Evolutionary conservation across 2,888 invertebrate species (phyloP).

Genomic region (Ctenicera cuprea): DNA sequence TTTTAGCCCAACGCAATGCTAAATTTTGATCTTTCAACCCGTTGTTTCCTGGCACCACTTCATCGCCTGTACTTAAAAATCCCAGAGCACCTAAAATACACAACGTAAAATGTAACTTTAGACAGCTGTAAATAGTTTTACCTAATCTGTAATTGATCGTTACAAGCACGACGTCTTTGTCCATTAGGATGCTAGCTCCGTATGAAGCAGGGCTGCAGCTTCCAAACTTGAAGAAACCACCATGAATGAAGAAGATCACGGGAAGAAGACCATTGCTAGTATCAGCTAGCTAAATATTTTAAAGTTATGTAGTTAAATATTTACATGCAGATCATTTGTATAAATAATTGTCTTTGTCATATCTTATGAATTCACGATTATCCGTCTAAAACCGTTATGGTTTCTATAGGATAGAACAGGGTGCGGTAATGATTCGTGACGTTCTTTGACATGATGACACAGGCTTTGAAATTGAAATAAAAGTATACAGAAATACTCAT

Average conservation of each 20-base stretch:
- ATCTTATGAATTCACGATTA: too few species aligned
- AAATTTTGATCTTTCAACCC: slow-evolving; percentile 32
- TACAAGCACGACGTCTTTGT: slow-evolving; percentile 80
- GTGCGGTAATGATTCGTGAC: too few species aligned
- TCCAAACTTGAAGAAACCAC: slow-evolving; percentile 86
- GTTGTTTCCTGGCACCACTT: slow-evolving; percentile 20
- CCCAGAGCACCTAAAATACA: slow-evolving; percentile 34
- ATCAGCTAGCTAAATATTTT: not conserved
- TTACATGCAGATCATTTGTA: too few species aligned
- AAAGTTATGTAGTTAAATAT: not conserved
- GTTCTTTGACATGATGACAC: too few species aligned
- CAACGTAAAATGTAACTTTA: not conserved
- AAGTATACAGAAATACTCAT: too few species aligned
- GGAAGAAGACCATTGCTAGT: slow-evolving; percentile 67
- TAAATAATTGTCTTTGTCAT: too few species aligned
- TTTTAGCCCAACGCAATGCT: slow-evolving; percentile 23
- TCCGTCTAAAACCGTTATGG: too few species aligned
- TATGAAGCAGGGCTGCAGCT: slow-evolving; percentile 81
- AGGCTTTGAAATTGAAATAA: too few species aligned
- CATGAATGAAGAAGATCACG: slow-evolving; percentile 86
- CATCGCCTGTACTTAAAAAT: slow-evolving; percentile 30
- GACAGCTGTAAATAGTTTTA: not conserved
- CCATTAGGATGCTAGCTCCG: slow-evolving; percentile 82
- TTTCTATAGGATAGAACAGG: too few species aligned
- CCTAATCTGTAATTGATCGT: slow-evolving; percentile 58